A percentile compares a stretch with the other conserved stretches of the same genome.
Evolutionary conservation across 2,113 vertebrate species (phyloP).

Genomic region (Myotis davidii): DNA sequence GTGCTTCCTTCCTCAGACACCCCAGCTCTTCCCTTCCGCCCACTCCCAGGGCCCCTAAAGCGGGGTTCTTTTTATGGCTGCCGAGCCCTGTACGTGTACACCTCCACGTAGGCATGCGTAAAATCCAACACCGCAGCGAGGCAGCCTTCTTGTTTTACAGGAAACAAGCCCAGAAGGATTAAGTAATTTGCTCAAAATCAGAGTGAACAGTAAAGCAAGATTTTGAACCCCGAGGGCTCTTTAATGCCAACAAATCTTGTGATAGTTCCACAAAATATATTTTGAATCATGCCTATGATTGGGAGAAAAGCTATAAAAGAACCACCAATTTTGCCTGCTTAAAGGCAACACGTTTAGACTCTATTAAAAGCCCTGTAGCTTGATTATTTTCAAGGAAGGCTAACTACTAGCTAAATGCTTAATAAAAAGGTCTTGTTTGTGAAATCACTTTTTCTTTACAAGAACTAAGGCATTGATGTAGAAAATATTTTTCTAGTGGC

Average conservation of each 20-base stretch:
- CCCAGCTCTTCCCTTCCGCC: not conserved
- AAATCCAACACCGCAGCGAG: too few relatives aligned
- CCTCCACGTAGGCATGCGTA: too few relatives aligned
- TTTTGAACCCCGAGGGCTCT: not conserved
- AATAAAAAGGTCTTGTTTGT: not conserved
- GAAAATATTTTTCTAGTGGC: not conserved
- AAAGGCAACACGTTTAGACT: not conserved
- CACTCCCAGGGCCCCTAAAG: not conserved
- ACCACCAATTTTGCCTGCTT: not conserved
- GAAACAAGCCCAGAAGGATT: not conserved
- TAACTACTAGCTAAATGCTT: not conserved
- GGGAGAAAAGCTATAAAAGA: not conserved
- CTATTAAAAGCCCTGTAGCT: not conserved
- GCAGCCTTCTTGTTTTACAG: not conserved
- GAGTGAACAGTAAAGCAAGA: not conserved
- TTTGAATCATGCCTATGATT: not conserved
- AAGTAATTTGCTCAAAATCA: not conserved
- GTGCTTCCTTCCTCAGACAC: not conserved
- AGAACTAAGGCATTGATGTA: not conserved
- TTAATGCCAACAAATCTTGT: not conserved
- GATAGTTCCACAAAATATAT: not conserved
- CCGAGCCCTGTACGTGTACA: not conserved
- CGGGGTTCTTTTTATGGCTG: not conserved
- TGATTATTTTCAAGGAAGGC: conserved; percentile 25
- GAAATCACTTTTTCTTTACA: not conserved